Percentiles rank a stretch among this genome's conserved stretches.
phyloP scores from a whole-genome alignment of 2,888 invertebrate species.

The Parnassius smintheus region DNA sequence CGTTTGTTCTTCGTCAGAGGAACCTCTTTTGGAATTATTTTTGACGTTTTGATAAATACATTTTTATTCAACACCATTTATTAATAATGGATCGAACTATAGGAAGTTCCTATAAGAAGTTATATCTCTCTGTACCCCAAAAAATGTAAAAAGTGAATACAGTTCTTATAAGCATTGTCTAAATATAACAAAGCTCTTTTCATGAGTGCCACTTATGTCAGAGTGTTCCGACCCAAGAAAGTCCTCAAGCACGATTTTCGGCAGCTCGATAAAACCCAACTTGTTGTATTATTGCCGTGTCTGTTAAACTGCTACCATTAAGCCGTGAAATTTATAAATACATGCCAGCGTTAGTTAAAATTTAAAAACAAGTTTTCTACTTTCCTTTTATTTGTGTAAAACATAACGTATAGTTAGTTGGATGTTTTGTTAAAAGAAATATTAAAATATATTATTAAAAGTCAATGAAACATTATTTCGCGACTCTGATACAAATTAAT shows the following conservation, averaged over 20 bases:
- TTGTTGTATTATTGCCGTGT: slow-evolving; percentile 29
- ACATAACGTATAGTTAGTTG: background rate
- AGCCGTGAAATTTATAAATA: slow-evolving; percentile 35
- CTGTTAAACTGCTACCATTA: slow-evolving; percentile 29
- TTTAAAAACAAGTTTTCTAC: slow-evolving; percentile 28
- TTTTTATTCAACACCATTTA: too few species aligned
- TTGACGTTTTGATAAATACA: too few species aligned
- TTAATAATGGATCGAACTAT: too few species aligned
- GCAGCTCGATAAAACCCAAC: slow-evolving; percentile 35
- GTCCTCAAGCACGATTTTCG: slow-evolving; percentile 57
- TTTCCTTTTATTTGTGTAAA: slow-evolving; percentile 13
- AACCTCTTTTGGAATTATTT: too few species aligned
- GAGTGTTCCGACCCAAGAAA: slow-evolving; percentile 40
- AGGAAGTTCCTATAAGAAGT: too few species aligned
- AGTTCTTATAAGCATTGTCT: slow-evolving; percentile 19
- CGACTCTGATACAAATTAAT: slow-evolving; percentile 1
- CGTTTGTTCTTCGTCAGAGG: too few species aligned
- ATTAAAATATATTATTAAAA: slow-evolving; percentile 2
- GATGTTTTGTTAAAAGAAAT: background rate
- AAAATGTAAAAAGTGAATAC: background rate
- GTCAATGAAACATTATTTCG: background rate
- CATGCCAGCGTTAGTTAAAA: slow-evolving; percentile 22
- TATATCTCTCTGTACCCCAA: too few species aligned
- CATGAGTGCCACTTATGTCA: slow-evolving; percentile 36
- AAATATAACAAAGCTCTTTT: slow-evolving; percentile 36